These are phyloP conservation scores for Chitala chitala DNA, from an alignment of 2,113 vertebrate genomes.

Conservation along the genomic window DNA sequence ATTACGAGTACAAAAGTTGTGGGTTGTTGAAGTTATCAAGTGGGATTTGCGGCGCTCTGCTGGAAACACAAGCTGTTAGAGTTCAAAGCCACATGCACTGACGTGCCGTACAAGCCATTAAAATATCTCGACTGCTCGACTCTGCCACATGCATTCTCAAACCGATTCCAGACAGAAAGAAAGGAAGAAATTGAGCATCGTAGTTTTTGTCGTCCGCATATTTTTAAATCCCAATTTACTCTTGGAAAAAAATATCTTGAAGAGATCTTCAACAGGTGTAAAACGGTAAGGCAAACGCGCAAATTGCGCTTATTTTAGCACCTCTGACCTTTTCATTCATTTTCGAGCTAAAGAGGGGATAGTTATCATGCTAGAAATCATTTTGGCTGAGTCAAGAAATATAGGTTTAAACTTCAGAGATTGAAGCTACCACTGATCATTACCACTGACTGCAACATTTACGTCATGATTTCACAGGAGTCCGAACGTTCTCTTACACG, in stretches of 20 bases:
- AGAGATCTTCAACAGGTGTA: slow-evolving; percentile 81
- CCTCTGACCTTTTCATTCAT: slow-evolving; percentile 27
- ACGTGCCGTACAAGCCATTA: slow-evolving; percentile 93
- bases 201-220: slow-evolving; percentile 59
- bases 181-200: slow-evolving; percentile 68
- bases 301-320: slow-evolving; percentile 24
- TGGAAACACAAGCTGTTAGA: slow-evolving; percentile 89
- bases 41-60: slow-evolving; percentile 96
- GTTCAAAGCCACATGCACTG: slow-evolving; percentile 97
- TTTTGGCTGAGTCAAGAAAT: neutral
- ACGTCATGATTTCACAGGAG: neutral
- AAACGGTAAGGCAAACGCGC: slow-evolving; percentile 67
- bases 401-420: neutral
- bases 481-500: neutral
- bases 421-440: neutral
- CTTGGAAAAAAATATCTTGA: slow-evolving; percentile 42
- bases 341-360: slow-evolving; percentile 10
- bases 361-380: neutral
- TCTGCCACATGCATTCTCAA: slow-evolving; percentile 78
- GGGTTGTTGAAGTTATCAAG: slow-evolving; percentile 97
- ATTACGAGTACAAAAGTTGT: slow-evolving; percentile 74
- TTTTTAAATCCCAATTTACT: slow-evolving; percentile 43
- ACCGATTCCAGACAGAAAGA: slow-evolving; percentile 73
- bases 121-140: slow-evolving; percentile 89
- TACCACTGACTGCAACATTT: neutral